Evolutionary conservation across 2,888 invertebrate genomes (phyloP), one percentile per base, ranked within the genome.

Genomic region (Myopa tessellatipennis): DNA sequence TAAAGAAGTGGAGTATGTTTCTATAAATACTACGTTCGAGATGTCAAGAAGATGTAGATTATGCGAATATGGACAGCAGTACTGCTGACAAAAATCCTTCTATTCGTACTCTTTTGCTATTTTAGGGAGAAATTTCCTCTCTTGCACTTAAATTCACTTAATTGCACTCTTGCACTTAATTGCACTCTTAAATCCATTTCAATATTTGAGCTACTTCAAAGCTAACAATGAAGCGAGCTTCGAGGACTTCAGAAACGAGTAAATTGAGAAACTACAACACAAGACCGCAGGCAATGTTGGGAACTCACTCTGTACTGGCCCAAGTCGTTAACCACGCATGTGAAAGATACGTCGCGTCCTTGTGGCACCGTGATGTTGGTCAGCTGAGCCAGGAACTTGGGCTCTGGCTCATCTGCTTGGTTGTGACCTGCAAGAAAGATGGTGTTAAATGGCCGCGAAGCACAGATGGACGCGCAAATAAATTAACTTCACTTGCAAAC

Each of bases 271-370:
- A 50, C 50, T 8, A 50, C 8, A 50, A 2, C 2, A 3, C 10
- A 50, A 2, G 50, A 3, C 10, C 45, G 45, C 26, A 0, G 38
- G 34, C 6, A 65, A 69, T 63, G 18, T 38, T 73, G 63, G 3
- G 60, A 18, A 82, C 90, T 91, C 91, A 96, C 97, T 93, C 95
- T 94, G 90, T 95, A 96, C 86, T 93, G 91, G 82, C 95, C 95
- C 83, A 97, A 93, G 90, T 96, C 95, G 90, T 96, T 96, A 87
- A 97, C 96, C 84, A 96, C 94, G 88, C 97, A 97, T 73, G 96
- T 96, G 90, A 97, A 96, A 87, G 93, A 94, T 78, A 96, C 94
- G 88, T 97, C 96, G 75, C 96, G 91, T 77, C 97, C 96, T 89
- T 95, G 95, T 76, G 95, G 93, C 79, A 96, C 95, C 63, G 96